Evolutionary conservation across 2,113 vertebrate species (phyloP), one percentile per base, ranked within the genome.

Genomic region (Syngnathus scovelli): DNA sequence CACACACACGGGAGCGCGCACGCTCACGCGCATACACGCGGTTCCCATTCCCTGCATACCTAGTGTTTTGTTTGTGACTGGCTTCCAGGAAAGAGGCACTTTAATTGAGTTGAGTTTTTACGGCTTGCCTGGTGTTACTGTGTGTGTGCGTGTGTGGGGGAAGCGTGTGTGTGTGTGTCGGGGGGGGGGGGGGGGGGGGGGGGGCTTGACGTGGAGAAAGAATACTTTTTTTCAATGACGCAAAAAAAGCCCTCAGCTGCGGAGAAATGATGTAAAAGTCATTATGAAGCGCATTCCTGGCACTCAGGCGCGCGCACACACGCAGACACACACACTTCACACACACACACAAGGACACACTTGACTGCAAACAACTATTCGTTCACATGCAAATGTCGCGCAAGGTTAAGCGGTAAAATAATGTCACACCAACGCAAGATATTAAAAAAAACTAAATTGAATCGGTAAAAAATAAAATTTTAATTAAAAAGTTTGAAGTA

Each of bases 91-190:
- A 91, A 90, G 87, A 88, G 88, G 86, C 89, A 86, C 87, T 91
- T 91, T 92, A 92, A 91, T 92, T 92, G 90, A 90, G 90, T 90
- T 89, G 85, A 88, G 79, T 89, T 90, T 91, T 91, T 92, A 91
- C 85, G 85, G 89, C 87, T 88, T 82, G 83, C 85, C 86, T 85
- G 77, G 83, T 84, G 78, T 82, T 75, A 74, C 83, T 79, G 81
- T 82, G 78, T 43, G 74, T 41, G 70, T 76, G 74, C 68, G 63
- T 78, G 75, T 77, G 72, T 80, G 60, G 80, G n/a, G 27, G 3
- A 33, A 70, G 69, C 76, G 75, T 44, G 67, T 78, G 74, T 71
- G 65, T 79, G 77, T 78, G 74, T 60, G 48, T 38, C 62, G 51
- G 67, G n/a, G n/a, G n/a, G n/a, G n/a, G n/a, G n/a, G n/a, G n/a